Evolutionary conservation across 1,140 invertebrate genomes (phyloP).

Genomic region (Papilio polyxenes): DNA sequence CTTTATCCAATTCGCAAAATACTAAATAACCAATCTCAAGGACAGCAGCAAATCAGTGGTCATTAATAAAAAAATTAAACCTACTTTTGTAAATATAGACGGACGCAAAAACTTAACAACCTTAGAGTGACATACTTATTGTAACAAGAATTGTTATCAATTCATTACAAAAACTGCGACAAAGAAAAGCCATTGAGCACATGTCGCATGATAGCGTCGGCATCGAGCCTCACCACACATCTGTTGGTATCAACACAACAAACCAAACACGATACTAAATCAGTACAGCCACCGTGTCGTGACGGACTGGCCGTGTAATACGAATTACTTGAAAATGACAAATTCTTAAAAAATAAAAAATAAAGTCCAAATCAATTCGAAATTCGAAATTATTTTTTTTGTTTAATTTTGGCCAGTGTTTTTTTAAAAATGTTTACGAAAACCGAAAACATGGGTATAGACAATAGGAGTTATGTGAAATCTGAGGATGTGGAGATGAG

Average conservation of each 20-base stretch:
- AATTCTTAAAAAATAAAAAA: slow-evolving; percentile 3
- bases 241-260: slow-evolving; percentile 5
- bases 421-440: neutral
- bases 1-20: slow-evolving; percentile 8
- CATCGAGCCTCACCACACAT: neutral
- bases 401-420: slow-evolving; percentile 31
- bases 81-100: neutral
- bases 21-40: neutral
- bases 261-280: neutral
- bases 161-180: slow-evolving; percentile 18
- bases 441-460: slow-evolving; percentile 45
- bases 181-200: neutral
- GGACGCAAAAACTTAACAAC: neutral
- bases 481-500: slow-evolving; percentile 53
- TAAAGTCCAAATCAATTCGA: slow-evolving; percentile 1
- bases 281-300: slow-evolving; percentile 9
- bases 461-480: slow-evolving; percentile 45
- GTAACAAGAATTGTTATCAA: slow-evolving; percentile 30
- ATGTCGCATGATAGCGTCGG: neutral
- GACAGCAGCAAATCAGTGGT: neutral
- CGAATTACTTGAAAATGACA: slow-evolving; percentile 10
- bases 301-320: neutral
- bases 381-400: slow-evolving; percentile 36
- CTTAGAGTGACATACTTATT: neutral
- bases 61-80: slow-evolving; percentile 17